A percentile compares a stretch with the other conserved stretches of the same genome.
Conservation (phyloP, 1,140 invertebrate species). For the Monochamus saltuarius region DNA sequence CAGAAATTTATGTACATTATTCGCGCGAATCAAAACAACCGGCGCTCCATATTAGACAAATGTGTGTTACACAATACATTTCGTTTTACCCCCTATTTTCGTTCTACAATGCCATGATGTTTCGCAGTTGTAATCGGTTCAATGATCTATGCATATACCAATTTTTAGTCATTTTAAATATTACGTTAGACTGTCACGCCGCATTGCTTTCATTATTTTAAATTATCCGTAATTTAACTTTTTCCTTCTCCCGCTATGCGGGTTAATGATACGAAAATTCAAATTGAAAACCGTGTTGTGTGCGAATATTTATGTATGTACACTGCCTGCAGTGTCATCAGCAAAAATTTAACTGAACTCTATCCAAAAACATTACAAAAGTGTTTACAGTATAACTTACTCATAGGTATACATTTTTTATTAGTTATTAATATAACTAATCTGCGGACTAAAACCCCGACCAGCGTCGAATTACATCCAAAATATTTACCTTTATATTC, state of each 20-base stretch:
- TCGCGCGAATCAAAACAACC: too few species aligned
- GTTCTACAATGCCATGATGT: too few species aligned
- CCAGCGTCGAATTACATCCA: too few species aligned
- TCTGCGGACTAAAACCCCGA: background rate
- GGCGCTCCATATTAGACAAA: too few species aligned
- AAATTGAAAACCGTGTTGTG: too few species aligned
- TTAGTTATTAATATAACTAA: background rate
- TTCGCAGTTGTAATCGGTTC: slow-evolving; percentile 2
- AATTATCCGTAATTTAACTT: background rate
- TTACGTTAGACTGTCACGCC: slow-evolving; percentile 1
- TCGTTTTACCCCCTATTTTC: too few species aligned
- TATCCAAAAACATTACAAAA: too few species aligned
- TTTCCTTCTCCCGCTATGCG: background rate
- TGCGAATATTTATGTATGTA: background rate
- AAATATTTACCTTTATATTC: too few species aligned
- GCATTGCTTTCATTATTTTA: slow-evolving; percentile 13
- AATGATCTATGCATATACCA: slow-evolving; percentile 11
- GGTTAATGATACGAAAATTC: slow-evolving; percentile 9
- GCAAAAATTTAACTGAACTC: background rate
- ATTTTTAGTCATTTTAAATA: slow-evolving; percentile 13
- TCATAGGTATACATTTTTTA: background rate
- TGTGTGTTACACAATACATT: too few species aligned
- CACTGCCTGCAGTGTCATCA: slow-evolving; percentile 1
- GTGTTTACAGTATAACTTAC: background rate
- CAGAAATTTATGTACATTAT: too few species aligned